Percentiles rank a stretch among this genome's conserved stretches.
Evolutionary conservation across 2,797 vertebrate genomes (phyloP).

Genomic region (Microhierax caerulescens): DNA sequence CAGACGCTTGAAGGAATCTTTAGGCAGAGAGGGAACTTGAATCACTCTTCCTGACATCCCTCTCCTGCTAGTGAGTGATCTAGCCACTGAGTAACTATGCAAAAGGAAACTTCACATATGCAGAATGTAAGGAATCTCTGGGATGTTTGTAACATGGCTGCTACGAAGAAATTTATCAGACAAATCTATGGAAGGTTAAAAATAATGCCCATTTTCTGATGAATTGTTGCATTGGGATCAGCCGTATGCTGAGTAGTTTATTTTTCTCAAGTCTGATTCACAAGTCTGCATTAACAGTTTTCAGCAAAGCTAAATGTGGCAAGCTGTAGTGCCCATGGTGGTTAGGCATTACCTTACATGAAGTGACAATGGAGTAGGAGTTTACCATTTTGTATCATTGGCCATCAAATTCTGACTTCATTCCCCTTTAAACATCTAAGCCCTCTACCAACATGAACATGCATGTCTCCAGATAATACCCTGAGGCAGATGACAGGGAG

Average conservation of each 20-base stretch:
- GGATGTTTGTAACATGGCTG: neutral
- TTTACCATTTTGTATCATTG: neutral
- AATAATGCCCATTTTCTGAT: neutral
- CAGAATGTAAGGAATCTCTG: neutral
- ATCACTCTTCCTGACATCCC: neutral
- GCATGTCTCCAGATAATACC: neutral
- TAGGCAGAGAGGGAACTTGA: neutral
- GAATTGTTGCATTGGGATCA: neutral
- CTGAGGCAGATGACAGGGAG: neutral
- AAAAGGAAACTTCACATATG: neutral
- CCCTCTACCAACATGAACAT: neutral
- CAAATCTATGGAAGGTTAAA: neutral
- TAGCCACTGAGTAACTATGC: neutral
- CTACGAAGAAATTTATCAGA: neutral
- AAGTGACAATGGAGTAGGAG: neutral
- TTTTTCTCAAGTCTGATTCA: neutral
- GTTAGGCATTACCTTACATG: neutral
- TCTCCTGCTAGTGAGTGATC: neutral
- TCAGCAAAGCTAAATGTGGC: neutral
- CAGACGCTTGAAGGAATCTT: neutral
- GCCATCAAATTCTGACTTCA: neutral
- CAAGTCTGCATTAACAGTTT: neutral
- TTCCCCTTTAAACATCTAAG: neutral
- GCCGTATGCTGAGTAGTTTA: neutral
- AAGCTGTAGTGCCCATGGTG: neutral